These are phyloP conservation scores for Amiota mariae DNA, from an alignment of 2,888 invertebrate genomes.

Conservation along the genomic window DNA sequence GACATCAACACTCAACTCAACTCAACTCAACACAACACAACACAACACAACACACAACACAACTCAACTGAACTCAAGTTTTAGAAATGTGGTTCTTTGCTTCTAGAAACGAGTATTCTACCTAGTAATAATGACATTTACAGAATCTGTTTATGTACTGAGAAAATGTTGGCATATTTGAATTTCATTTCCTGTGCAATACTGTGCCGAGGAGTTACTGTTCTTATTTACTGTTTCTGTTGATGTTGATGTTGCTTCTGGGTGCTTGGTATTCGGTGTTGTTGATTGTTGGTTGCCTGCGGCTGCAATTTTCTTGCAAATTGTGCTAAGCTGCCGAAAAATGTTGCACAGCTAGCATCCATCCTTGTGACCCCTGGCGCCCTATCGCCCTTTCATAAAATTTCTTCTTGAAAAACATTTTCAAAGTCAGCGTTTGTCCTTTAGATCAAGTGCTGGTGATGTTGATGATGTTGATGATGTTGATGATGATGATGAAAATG, in stretches of 20 bases:
- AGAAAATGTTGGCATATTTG: constrained; percentile 43
- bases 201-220: constrained; percentile 3
- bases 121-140: background rate
- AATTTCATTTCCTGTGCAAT: constrained; percentile 44
- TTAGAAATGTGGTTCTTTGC: too few species aligned
- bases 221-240: constrained; percentile 22
- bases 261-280: constrained; percentile 1
- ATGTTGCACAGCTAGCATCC: constrained; percentile 27
- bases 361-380: background rate
- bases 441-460: background rate
- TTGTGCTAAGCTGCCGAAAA: constrained; percentile 25
- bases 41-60: too few species aligned
- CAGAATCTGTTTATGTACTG: background rate
- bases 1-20: too few species aligned
- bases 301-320: constrained; percentile 40
- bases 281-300: constrained; percentile 31
- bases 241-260: too few species aligned
- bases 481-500: background rate
- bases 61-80: too few species aligned
- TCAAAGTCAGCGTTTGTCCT: constrained; percentile 35
- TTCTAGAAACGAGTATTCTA: too few species aligned
- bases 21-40: too few species aligned
- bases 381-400: background rate
- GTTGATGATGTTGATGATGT: background rate
- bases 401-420: constrained; percentile 34